Conservation (phyloP, 2,113 vertebrate genomes). For the Gymnogyps californianus region DNA sequence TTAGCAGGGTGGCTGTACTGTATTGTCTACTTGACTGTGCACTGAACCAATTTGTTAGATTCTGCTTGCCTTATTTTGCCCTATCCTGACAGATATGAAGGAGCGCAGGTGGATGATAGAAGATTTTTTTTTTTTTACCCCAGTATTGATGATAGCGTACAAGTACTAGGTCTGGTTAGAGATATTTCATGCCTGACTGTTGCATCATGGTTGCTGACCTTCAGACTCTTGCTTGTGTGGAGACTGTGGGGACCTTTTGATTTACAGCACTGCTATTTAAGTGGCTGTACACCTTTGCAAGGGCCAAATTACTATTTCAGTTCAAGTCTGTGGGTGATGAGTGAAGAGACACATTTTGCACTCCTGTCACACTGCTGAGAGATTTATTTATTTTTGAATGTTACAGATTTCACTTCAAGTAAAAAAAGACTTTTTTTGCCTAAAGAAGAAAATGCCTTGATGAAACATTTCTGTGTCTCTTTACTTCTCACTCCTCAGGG, state of each 20-base stretch:
- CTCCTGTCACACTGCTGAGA: conserved; percentile 5
- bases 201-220: conserved; percentile 44
- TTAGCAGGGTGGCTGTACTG: neutral
- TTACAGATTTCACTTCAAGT: neutral
- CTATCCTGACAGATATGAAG: neutral
- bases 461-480: neutral
- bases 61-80: neutral
- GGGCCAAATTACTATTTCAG: conserved; percentile 47
- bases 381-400: conserved; percentile 31
- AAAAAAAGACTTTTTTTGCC: neutral
- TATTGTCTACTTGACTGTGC: neutral
- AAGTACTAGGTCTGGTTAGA: neutral
- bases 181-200: conserved; percentile 7
- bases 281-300: conserved; percentile 51
- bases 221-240: neutral
- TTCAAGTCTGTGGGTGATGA: conserved; percentile 21
- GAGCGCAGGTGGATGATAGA: neutral
- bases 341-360: conserved; percentile 36
- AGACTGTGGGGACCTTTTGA: conserved; percentile 20
- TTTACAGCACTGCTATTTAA: conserved; percentile 20
- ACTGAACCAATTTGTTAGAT: neutral
- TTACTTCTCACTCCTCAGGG: neutral
- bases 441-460: neutral
- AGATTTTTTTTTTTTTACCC: neutral
- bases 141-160: neutral